Percentiles rank a stretch among this genome's conserved stretches.
Evolutionary conservation across 2,888 invertebrate species (phyloP).

Genomic region (Dioctria rufipes): DNA sequence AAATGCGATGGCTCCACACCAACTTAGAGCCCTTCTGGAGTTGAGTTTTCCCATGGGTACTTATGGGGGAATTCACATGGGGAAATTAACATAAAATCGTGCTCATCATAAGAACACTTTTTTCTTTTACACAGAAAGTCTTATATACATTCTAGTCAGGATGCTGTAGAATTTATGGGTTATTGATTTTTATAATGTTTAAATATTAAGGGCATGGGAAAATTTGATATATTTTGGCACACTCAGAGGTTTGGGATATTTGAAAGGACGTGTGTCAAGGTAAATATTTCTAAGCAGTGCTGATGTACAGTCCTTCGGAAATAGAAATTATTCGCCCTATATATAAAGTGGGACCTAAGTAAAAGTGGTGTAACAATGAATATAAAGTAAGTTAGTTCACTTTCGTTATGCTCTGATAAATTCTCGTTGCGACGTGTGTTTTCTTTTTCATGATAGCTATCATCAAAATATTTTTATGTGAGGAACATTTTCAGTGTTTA

Average conservation of each 20-base stretch:
- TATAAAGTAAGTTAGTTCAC: slow-evolving; percentile 6
- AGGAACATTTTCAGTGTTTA: not conserved
- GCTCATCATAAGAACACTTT: slow-evolving; percentile 1
- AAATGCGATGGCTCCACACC: not conserved
- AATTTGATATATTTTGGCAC: not conserved
- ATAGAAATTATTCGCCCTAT: slow-evolving; percentile 9
- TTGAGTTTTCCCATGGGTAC: slow-evolving; percentile 18
- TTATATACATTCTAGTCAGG: slow-evolving; percentile 14
- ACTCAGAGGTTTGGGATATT: not conserved
- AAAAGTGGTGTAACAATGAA: slow-evolving; percentile 22
- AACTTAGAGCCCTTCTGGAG: not conserved
- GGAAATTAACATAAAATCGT: slow-evolving; percentile 39
- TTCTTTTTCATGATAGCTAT: slow-evolving; percentile 9
- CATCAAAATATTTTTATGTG: too few relatives aligned
- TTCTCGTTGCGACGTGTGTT: not conserved
- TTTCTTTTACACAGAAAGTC: not conserved
- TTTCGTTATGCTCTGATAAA: slow-evolving; percentile 9
- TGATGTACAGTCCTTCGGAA: slow-evolving; percentile 6
- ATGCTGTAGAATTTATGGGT: slow-evolving; percentile 23
- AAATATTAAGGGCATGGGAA: not conserved
- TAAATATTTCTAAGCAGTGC: not conserved
- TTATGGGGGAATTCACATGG: not conserved
- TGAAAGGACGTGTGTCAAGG: not conserved
- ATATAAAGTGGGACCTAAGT: not conserved
- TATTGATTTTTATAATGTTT: slow-evolving; percentile 31